Conservation (phyloP, 1,140 invertebrate genomes). For the Drosophila mayri region DNA sequence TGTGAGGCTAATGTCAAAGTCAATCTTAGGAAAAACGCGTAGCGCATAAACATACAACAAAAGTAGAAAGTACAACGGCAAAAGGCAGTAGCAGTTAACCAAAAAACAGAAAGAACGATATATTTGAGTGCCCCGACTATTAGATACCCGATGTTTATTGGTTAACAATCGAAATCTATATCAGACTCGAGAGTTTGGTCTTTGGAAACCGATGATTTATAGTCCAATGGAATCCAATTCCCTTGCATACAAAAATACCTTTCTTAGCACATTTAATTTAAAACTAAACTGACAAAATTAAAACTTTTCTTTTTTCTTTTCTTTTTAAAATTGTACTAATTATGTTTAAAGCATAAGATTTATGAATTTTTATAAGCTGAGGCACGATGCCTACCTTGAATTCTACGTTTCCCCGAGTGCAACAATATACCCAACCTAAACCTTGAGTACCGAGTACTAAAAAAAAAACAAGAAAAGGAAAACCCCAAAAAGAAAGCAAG, state of each 20-base stretch:
- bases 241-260: too few relatives aligned
- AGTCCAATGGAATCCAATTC: too few relatives aligned
- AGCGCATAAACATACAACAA: conserved; percentile 80
- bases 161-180: neutral
- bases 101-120: conserved; percentile 14
- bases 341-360: too few relatives aligned
- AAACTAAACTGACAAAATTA: too few relatives aligned
- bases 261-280: too few relatives aligned
- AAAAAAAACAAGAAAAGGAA: conserved; percentile 23
- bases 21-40: conserved; percentile 83
- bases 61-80: conserved; percentile 59
- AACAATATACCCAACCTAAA: conserved; percentile 7
- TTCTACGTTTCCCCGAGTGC: neutral
- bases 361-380: too few relatives aligned
- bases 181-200: neutral
- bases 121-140: neutral
- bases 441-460: neutral
- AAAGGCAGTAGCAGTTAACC: conserved; percentile 53
- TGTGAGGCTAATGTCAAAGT: conserved; percentile 82
- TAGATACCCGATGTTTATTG: conserved; percentile 5
- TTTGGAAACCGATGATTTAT: neutral
- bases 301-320: too few relatives aligned
- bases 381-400: too few relatives aligned
- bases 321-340: too few relatives aligned
- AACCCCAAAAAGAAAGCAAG: conserved; percentile 43